Evolutionary conservation across 2,113 vertebrate species (phyloP), one percentile per base, ranked within the genome.

Genomic region (Pelusios castaneus): DNA sequence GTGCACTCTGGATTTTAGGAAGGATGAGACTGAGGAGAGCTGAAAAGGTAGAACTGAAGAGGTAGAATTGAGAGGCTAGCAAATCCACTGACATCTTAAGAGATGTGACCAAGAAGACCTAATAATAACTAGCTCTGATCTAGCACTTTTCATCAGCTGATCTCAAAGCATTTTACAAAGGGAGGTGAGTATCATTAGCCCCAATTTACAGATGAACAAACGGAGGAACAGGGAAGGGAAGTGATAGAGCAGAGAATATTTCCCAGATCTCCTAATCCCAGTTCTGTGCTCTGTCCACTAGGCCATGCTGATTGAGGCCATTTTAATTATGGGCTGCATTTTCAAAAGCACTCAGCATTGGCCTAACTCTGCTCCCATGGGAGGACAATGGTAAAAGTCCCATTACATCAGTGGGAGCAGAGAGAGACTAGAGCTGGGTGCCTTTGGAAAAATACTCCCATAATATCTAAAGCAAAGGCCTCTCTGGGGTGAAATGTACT

Each of bases 351-450:
- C 67, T 41, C 22, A 24, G 67, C 19, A 5, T 38, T 70, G 63
- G 34, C 19, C 63, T 70, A 10, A 70, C 63, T 22, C 34, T 24
- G 8, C 4, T 70, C 29, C 29, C 6, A 60, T 4, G 13, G 58
- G 29, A 31, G 31, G 29, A 60, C 21, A 41, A 70, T 5, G 67
- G 21, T 73, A 25, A 73, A 73, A 41, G 31, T 24, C 8, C 9
- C 6, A 38, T 83, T n/a, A 73, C 38, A 11, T 41, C 67, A 24
- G 38, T 19, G 21, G 51, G 13, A 73, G 49, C 0, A 0, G 45
- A 8, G 51, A 73, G 49, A n/a, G 49, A n/a, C 49, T 56, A 43
- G 0, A 1, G 34, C 10, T 2, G 21, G 19, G 67, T 4, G 5
- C 16, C 0, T 1, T 0, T 70, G 80, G n/a, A 76, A 63, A 25